Conservation (phyloP, 1,140 invertebrate species). For the honey bee (Apis mellifera) region Amel_HAv3.1 CM009939.2:4376501-4377000, state of each 20-base stretch:
- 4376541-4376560: constrained; percentile 68
- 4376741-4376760: not conserved
- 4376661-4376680: constrained; percentile 56
- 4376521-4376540: constrained; percentile 70
- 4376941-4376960: not conserved
- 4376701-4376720: no score
- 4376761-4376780: constrained; percentile 13
- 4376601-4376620: constrained; percentile 68
- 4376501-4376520: constrained; percentile 55
- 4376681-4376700: constrained; percentile 34
- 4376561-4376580: constrained; percentile 62
- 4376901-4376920: constrained; percentile 17
- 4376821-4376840: constrained; percentile 35
- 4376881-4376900: constrained; percentile 31
- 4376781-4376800: constrained; percentile 53
- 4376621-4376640: constrained; percentile 62
- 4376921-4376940: constrained; percentile 18
- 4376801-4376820: constrained; percentile 28
- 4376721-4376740: no score
- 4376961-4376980: not conserved
- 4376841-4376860: constrained; percentile 55
- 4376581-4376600: constrained; percentile 49
- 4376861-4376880: constrained; percentile 54
- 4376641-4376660: constrained; percentile 66
- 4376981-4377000: not conserved